Evolutionary conservation across 2,797 vertebrate species (phyloP).

Genomic region (Mormyrus hasselquistii): DNA sequence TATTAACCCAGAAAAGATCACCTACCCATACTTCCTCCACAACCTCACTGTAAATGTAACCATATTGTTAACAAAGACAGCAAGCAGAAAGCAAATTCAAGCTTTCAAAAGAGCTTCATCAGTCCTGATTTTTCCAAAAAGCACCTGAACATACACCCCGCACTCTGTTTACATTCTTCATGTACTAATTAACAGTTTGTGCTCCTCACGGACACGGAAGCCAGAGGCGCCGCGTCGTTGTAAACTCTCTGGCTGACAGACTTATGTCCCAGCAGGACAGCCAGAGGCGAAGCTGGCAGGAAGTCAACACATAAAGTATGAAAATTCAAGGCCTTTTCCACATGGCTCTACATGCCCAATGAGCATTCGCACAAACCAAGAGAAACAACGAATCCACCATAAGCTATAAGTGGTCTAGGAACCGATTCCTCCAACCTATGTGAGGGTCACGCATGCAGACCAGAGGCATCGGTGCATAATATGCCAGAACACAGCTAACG

Average conservation of each 20-base stretch:
- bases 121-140: neutral
- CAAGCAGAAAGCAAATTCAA: neutral
- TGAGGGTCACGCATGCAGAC: neutral
- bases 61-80: neutral
- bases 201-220: neutral
- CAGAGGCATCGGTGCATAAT: neutral
- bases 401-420: neutral
- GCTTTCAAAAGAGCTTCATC: neutral
- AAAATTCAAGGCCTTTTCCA: neutral
- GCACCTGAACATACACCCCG: neutral
- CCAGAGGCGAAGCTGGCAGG: neutral
- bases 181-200: neutral
- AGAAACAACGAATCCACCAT: neutral
- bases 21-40: neutral
- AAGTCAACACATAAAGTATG: neutral
- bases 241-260: neutral
- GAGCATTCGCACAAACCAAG: neutral
- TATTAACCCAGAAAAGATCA: neutral
- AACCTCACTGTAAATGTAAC: neutral
- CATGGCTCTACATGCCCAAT: neutral
- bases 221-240: neutral
- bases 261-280: neutral
- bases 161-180: neutral
- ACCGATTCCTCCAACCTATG: neutral
- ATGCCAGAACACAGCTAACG: neutral